These are phyloP conservation scores for Butorides virescens DNA, from an alignment of 2,113 vertebrate genomes.

Conservation along the genomic window DNA sequence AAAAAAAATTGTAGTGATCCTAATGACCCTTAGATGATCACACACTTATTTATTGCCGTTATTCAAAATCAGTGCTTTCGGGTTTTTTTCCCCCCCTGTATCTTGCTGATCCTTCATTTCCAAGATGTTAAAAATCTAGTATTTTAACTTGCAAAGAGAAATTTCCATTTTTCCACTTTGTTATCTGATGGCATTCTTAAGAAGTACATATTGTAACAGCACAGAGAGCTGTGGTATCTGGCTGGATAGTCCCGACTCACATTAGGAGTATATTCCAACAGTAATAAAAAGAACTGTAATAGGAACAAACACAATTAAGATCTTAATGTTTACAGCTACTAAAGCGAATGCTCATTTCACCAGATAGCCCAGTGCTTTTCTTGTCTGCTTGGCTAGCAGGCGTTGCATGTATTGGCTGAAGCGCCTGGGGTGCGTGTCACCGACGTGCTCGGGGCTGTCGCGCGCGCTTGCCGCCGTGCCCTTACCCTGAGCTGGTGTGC, in stretches of 20 bases:
- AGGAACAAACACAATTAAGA: neutral
- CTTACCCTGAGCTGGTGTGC: fast-evolving
- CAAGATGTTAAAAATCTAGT: neutral
- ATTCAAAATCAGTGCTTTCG: neutral
- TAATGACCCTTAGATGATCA: neutral
- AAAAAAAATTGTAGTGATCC: neutral
- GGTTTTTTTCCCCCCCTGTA: fast-evolving
- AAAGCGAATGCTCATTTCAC: neutral
- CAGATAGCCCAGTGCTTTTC: neutral
- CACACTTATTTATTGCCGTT: neutral
- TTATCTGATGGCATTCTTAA: neutral
- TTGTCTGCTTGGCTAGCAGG: neutral
- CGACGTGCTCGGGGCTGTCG: fast-evolving
- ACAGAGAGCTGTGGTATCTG: neutral
- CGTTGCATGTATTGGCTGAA: neutral
- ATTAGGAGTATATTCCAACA: neutral
- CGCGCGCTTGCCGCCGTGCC: fast-evolving
- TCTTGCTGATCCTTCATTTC: neutral
- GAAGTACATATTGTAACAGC: neutral
- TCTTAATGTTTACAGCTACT: neutral
- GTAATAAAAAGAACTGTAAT: neutral
- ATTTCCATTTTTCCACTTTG: neutral
- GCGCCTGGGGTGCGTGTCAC: no score
- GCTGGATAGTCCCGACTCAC: neutral
- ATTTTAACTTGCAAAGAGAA: neutral